Conservation (phyloP, 1,140 invertebrate genomes). For the Stenopsyche tienmushanensis region DNA sequence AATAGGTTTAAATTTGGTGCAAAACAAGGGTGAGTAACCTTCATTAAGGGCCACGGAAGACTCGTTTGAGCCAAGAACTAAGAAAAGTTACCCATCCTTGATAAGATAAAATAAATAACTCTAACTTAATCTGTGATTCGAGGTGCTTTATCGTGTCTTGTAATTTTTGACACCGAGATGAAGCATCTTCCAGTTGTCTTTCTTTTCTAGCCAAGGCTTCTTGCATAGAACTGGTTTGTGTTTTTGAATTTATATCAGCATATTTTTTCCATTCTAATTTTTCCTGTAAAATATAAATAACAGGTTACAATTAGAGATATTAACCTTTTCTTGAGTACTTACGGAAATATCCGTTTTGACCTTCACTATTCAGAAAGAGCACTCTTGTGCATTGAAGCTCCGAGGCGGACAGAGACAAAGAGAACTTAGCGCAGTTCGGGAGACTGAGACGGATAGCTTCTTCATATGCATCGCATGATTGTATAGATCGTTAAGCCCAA, state of each 20-base stretch:
- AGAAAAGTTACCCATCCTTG: not conserved
- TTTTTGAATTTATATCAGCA: constrained; percentile 48
- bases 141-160: constrained; percentile 55
- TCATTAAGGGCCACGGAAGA: too few relatives aligned
- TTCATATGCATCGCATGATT: too few relatives aligned
- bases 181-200: constrained; percentile 53
- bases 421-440: too few relatives aligned
- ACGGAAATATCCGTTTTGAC: too few relatives aligned
- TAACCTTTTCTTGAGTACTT: not conserved
- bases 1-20: too few relatives aligned
- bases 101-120: not conserved
- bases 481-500: too few relatives aligned
- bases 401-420: too few relatives aligned
- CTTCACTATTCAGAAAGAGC: too few relatives aligned
- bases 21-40: too few relatives aligned
- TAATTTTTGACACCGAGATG: constrained; percentile 46
- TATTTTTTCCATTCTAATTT: constrained; percentile 49
- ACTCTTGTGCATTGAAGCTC: too few relatives aligned
- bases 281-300: constrained; percentile 50
- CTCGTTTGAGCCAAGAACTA: too few relatives aligned
- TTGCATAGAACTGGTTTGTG: constrained; percentile 48
- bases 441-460: too few relatives aligned
- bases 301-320: not conserved
- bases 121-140: constrained; percentile 59
- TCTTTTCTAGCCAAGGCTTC: constrained; percentile 56